Evolutionary conservation across 37 sponge, comb jelly and placozoan genomes (phyloP).

Genomic region (Haliclona indistincta): DNA sequence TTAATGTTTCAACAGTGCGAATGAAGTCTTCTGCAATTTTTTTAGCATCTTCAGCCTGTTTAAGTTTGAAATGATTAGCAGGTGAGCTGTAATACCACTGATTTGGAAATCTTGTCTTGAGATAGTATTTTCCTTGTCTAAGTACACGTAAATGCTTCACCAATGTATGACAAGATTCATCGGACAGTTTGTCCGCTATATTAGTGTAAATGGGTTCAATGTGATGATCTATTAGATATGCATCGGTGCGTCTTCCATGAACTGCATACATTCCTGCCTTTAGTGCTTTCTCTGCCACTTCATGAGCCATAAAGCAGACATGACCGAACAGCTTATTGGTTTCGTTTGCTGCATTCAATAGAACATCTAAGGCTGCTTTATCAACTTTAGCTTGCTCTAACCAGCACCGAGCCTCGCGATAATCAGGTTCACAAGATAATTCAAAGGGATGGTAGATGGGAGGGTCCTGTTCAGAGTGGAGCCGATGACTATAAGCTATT

Average conservation of each 20-base stretch:
- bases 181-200: too few species aligned
- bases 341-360: neutral
- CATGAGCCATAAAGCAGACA: slow-evolving; percentile 65
- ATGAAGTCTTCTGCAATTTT: too few species aligned
- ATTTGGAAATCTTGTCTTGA: too few species aligned
- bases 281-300: slow-evolving; percentile 67
- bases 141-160: too few species aligned
- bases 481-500: neutral
- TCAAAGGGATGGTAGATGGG: neutral
- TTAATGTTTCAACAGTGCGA: too few species aligned
- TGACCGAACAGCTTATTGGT: neutral
- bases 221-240: too few species aligned
- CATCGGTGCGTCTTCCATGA: slow-evolving; percentile 52
- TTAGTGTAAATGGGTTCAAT: too few species aligned
- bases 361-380: slow-evolving; percentile 1
- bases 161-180: too few species aligned
- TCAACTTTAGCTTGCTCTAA: slow-evolving; percentile 39
- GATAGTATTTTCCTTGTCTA: too few species aligned
- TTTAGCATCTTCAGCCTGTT: too few species aligned
- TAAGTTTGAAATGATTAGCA: too few species aligned
- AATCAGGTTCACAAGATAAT: neutral
- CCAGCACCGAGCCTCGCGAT: slow-evolving; percentile 49
- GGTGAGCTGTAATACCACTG: too few species aligned
- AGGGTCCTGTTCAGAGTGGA: neutral
- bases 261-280: slow-evolving; percentile 45